Base-by-base conservation (phyloP, 2,888 invertebrate genomes). In the Acanthococcus lagerstroemiae region DNA sequence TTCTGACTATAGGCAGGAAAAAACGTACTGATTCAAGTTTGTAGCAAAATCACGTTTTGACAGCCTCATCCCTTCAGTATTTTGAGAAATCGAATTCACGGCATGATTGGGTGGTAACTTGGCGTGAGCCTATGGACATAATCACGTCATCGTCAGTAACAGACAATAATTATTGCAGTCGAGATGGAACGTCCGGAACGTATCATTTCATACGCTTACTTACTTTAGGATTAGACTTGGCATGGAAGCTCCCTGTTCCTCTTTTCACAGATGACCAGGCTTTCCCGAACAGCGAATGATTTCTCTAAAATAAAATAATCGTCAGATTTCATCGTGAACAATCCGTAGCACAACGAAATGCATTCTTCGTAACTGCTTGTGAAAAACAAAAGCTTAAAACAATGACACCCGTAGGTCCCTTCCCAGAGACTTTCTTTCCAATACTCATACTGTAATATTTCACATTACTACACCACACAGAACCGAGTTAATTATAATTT, bases 231-330 rank as follows among this genome's bases (percentile, higher is more conserved):
- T 46, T 12, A 61, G 83, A 82, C 71, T 80, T 80, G 9, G 81
- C 80, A 68, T 82, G 76, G 72, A 83, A 82, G 71, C 79, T 78
- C 68, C 82, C 71, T 46, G 71, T 88, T 60, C 82, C 81, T 68
- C 89, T 83, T 73, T 90, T 82, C 81, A 95, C 89, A 69, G 93
- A 92, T 7, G 93, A 92, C 93, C 94, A 94, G 27, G 95, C 93
- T 73, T 89, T 93, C 65, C 96, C 96, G 75, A 96, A 96, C 58
- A 96, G 80, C 55, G 93, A 91, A 77, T 96, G 96, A 76, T 96
- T 95, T 75, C 96, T 85, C 95, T n/a, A n/a, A n/a, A n/a, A n/a
- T n/a, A n/a, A n/a, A n/a, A n/a, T n/a, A n/a, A n/a, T n/a, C n/a
- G n/a, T n/a, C n/a, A n/a, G n/a, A n/a, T n/a, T n/a, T n/a, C n/a